Conservation (phyloP, 2,888 invertebrate genomes). For the Dyspetes luteomarginatus region DNA sequence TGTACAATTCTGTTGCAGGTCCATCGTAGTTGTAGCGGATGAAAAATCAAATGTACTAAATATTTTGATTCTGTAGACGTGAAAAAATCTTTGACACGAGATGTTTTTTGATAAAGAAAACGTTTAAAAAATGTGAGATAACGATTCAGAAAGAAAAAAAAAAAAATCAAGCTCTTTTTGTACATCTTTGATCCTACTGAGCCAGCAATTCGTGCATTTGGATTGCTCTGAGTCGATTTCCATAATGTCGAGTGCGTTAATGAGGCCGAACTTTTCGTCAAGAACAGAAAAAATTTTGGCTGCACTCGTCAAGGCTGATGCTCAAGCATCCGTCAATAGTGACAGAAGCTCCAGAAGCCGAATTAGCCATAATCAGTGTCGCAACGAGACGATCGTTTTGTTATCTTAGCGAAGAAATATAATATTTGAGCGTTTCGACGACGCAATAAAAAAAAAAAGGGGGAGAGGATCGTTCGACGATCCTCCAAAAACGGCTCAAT, state of each 20-base stretch:
- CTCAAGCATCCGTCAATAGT: conserved; percentile 48
- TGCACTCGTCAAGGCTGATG: conserved; percentile 32
- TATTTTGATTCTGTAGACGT: conserved; percentile 1
- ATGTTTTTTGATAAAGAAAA: not conserved
- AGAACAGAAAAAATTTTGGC: conserved; percentile 35
- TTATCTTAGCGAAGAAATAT: conserved; percentile 61
- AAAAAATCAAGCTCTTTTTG: not conserved
- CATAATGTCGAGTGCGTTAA: conserved; percentile 55
- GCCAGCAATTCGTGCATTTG: not conserved
- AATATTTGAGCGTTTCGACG: not conserved
- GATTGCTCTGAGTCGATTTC: not conserved
- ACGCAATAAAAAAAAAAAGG: not conserved
- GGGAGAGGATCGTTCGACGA: conserved; percentile 53
- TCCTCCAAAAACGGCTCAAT: conserved; percentile 46
- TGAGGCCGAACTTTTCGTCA: conserved; percentile 5
- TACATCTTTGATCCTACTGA: not conserved
- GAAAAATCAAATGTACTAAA: conserved; percentile 8
- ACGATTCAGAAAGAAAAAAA: not conserved
- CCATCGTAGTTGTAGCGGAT: not conserved
- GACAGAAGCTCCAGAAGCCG: conserved; percentile 37
- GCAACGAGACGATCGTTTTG: conserved; percentile 10
- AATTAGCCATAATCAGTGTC: conserved; percentile 21
- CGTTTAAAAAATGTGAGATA: not conserved
- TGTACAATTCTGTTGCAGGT: conserved; percentile 46
- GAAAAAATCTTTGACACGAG: not conserved